A percentile compares a stretch with the other conserved stretches of the same genome.
phyloP scores from a whole-genome alignment of 64 coral and sea anemone genomes.

The Pachyseris speciosa region DNA sequence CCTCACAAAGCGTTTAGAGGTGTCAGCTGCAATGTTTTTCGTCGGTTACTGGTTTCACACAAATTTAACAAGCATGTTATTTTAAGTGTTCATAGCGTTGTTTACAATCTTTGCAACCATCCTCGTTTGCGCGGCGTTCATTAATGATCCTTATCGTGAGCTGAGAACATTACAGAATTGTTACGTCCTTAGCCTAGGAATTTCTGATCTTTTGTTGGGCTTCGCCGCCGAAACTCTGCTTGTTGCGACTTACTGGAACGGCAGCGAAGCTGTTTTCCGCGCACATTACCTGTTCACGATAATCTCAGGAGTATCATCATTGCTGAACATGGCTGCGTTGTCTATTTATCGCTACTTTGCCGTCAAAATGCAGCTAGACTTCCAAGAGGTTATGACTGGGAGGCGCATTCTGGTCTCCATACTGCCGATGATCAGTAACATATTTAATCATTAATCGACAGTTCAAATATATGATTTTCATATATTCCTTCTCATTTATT shows the following conservation, averaged over 20 bases:
- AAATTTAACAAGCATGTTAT: constrained; percentile 53
- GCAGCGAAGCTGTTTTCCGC: constrained; percentile 39
- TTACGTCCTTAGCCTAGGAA: constrained; percentile 73
- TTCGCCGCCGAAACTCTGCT: constrained; percentile 62
- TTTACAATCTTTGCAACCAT: constrained; percentile 63
- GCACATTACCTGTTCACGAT: constrained; percentile 70
- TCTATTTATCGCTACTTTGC: constrained; percentile 78
- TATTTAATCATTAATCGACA: no score
- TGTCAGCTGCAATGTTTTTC: constrained; percentile 55
- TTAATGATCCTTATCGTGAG: constrained; percentile 62
- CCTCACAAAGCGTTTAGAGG: background rate
- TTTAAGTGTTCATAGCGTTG: constrained; percentile 65
- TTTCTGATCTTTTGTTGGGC: constrained; percentile 85
- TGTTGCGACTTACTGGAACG: constrained; percentile 64
- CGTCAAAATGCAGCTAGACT: constrained; percentile 67
- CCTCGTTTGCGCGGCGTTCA: constrained; percentile 64
- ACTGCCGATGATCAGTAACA: no score
- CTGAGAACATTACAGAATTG: constrained; percentile 78
- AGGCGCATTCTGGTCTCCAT: constrained; percentile 60
- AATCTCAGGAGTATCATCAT: constrained; percentile 57
- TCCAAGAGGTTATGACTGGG: constrained; percentile 66
- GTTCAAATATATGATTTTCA: no score
- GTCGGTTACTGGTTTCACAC: constrained; percentile 82
- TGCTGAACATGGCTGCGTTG: constrained; percentile 74
- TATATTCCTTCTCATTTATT: no score